A percentile compares a stretch with the other conserved stretches of the same genome.
Conservation (phyloP, 2,797 vertebrate genomes). For the Bufotes viridis region DNA sequence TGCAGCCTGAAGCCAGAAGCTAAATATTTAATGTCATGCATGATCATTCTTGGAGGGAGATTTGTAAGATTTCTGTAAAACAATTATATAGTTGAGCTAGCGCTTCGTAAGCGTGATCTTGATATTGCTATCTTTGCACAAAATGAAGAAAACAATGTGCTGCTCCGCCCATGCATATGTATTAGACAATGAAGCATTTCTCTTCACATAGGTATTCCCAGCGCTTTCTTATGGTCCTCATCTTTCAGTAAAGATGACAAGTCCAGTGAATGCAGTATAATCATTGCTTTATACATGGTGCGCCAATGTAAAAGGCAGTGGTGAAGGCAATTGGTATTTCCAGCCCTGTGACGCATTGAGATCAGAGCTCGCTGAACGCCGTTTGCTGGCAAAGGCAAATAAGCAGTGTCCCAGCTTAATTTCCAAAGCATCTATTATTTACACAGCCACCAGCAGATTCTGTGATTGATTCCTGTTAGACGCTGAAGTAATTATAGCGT, state of each 20-base stretch:
- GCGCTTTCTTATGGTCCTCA: not conserved
- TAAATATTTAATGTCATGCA: constrained; percentile 24
- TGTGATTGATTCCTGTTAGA: not conserved
- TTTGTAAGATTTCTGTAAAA: not conserved
- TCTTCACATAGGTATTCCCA: too few species aligned
- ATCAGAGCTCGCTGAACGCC: not conserved
- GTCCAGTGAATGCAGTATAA: not conserved
- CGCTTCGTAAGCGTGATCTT: not conserved
- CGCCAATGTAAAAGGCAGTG: not conserved
- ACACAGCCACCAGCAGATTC: not conserved
- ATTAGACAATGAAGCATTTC: not conserved
- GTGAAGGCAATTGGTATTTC: not conserved
- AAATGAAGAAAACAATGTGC: not conserved
- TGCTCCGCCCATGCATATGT: not conserved
- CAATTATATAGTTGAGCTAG: not conserved
- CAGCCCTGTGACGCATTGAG: not conserved
- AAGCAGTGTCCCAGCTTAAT: not conserved
- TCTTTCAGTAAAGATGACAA: not conserved
- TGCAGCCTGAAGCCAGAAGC: not conserved
- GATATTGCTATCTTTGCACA: not conserved
- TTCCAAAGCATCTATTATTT: constrained; percentile 4
- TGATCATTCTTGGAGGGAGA: not conserved
- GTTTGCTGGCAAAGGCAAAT: not conserved
- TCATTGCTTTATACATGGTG: not conserved
- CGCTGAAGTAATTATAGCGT: not conserved